Conservation (phyloP, 1,140 invertebrate genomes). For the Brachionus sp. region DNA sequence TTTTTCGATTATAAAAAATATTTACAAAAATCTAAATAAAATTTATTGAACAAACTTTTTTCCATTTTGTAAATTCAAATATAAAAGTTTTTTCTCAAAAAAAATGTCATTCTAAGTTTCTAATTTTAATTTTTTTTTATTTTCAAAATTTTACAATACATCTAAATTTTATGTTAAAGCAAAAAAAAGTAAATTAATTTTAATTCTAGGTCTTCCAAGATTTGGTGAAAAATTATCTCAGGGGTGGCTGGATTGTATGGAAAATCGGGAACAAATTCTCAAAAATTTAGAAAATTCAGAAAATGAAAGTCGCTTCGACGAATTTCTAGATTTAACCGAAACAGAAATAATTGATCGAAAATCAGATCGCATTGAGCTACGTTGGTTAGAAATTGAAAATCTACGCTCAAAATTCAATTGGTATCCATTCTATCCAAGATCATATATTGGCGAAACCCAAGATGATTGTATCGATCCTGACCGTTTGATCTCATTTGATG, state of each 20-base stretch:
- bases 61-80: too few species aligned
- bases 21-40: too few species aligned
- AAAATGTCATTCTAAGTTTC: too few species aligned
- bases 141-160: too few species aligned
- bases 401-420: conserved; percentile 1
- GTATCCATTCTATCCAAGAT: conserved; percentile 32
- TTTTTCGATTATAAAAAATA: too few species aligned
- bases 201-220: conserved; percentile 23
- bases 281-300: neutral
- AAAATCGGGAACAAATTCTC: neutral
- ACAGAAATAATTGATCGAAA: neutral
- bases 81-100: too few species aligned
- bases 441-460: neutral
- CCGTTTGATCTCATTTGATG: conserved; percentile 7
- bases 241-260: conserved; percentile 18
- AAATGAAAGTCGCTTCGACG: neutral
- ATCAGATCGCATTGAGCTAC: neutral
- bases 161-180: too few species aligned
- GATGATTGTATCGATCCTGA: conserved; percentile 40
- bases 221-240: conserved; percentile 2
- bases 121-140: too few species aligned
- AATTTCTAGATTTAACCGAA: neutral
- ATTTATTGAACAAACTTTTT: too few species aligned
- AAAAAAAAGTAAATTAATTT: too few species aligned
- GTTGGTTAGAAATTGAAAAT: conserved; percentile 30